Base-by-base conservation (phyloP, 2,888 invertebrate species). In the Conchocele bisecta region DNA sequence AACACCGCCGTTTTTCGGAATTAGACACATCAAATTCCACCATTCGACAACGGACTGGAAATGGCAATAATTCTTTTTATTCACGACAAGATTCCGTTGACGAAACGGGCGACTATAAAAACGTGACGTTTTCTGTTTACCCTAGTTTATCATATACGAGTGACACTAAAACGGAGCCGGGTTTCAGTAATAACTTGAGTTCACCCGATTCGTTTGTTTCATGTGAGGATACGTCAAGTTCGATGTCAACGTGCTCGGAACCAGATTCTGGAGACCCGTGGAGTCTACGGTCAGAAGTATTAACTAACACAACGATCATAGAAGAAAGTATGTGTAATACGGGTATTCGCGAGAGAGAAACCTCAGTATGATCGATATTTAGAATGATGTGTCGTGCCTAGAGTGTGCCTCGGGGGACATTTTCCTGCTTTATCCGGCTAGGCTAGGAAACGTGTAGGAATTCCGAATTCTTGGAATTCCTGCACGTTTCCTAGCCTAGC, bases 311-410 rank as follows among this genome's bases (percentile, higher is more conserved):
- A 22, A 46, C 70, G 20, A 75, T 75, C 13, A 24, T 69, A 15
- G 75, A 75, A 29, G 75, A 75, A 35, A 35, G 50, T 22, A 22
- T 24, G 4, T 61, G 42, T 20, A 51, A 51, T 31, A 22, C 56
- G 15, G 75, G 63, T 24, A 61, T 70, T n/a, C n/a, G n/a, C n/a
- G n/a, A n/a, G 9, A 66, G 69, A 70, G 75, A 75, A 48, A 75
- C 75, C 7, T 75, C 75, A 2, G 75, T 75, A 15, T 75, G 58
- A 44, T 22, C 11, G 13, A 29, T 26, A 7, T 13, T 24, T 17
- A 20, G 20, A n/a, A 17, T 9, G 26, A 48, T 20, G 6, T 48
- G n/a, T n/a, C n/a, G n/a, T n/a, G n/a, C n/a, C n/a, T n/a, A n/a
- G n/a, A n/a, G n/a, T n/a, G n/a, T n/a, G n/a, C n/a, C n/a, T n/a